Evolutionary conservation across 35 echinoderm and acorn worm genomes (phyloP), one percentile per base, ranked within the genome.

Genomic region (Strongylocentrotus purpuratus): DNA sequence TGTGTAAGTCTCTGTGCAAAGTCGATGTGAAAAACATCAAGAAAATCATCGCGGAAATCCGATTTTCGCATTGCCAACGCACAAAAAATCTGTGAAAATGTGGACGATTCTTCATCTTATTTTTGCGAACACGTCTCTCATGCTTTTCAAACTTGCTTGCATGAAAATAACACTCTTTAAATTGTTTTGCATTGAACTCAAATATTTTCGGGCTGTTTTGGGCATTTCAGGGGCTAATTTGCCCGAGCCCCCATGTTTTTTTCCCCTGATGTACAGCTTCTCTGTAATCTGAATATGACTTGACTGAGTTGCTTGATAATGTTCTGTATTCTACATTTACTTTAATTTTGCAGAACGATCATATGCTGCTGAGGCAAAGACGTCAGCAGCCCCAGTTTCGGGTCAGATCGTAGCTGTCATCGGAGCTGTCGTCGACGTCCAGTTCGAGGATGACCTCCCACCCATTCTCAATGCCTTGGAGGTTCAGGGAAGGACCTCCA

Each of bases 381-480:
- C 96, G 55, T 48, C 95, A 59, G 96, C 97, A 90, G 18, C 92
- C n/a, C 25, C 94, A 32, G 91, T 97, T 86, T 85, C 95, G 17
- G 98, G 98, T 33, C 94, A 87, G 87, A 94, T 99, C 32, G 96
- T 99, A 33, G 96, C 98, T 92, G 98, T 99, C 88, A 99, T 99
- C 95, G 98, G 98, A 95, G 98, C 98, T 47, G 98, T 99, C 9
- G 98, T 99, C 31, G 98, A 99, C 92, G 98, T 99, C 28, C 98
- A 99, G 86, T 99, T 99, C 91, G 98, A 99, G 90, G 98, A 99
- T 86, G 96, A 46, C 46, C 95, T 99, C 32, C 98, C 98, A 25
- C 98, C 98, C 91, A 99, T 99, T 70, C 97, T 99, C 52, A 99
- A 99, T 98, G 97, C 98, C 96, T 78, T 99, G 90, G 98, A 99